Evolutionary conservation across 1,140 invertebrate species (phyloP).

Genomic region (Chymomyza costata): DNA sequence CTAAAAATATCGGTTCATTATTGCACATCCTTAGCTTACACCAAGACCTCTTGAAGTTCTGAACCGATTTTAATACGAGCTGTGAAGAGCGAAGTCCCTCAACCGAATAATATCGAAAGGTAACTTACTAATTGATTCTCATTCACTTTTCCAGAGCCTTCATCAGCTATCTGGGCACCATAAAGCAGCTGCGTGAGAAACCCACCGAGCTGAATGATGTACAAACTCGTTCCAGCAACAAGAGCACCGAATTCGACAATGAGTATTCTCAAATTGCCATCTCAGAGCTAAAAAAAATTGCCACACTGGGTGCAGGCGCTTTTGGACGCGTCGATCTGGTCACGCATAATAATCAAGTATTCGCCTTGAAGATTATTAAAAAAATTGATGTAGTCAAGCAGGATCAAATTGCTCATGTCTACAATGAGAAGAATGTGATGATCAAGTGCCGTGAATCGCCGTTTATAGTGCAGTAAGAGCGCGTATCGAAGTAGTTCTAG

Average conservation of each 20-base stretch:
- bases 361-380: constrained; percentile 94
- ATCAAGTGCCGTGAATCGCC: constrained; percentile 83
- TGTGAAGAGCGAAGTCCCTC: background rate
- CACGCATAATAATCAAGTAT: constrained; percentile 80
- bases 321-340: constrained; percentile 95
- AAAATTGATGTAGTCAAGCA: constrained; percentile 95
- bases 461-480: constrained; percentile 90
- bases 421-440: constrained; percentile 95
- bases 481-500: background rate
- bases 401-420: constrained; percentile 94
- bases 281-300: constrained; percentile 86
- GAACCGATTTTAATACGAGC: background rate
- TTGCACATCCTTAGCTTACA: too few species aligned
- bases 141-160: constrained; percentile 73
- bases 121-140: background rate
- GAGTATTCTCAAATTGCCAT: constrained; percentile 84
- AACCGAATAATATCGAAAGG: too few species aligned
- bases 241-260: constrained; percentile 69
- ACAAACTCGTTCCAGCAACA: constrained; percentile 29
- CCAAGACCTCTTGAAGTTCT: too few species aligned
- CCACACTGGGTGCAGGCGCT: constrained; percentile 93
- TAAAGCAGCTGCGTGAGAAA: constrained; percentile 60
- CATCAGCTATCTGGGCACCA: constrained; percentile 77
- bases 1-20: too few species aligned
- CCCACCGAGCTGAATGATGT: constrained; percentile 26